Evolutionary conservation across 2,797 vertebrate species (phyloP).

Genomic region (Artibeus lituratus): DNA sequence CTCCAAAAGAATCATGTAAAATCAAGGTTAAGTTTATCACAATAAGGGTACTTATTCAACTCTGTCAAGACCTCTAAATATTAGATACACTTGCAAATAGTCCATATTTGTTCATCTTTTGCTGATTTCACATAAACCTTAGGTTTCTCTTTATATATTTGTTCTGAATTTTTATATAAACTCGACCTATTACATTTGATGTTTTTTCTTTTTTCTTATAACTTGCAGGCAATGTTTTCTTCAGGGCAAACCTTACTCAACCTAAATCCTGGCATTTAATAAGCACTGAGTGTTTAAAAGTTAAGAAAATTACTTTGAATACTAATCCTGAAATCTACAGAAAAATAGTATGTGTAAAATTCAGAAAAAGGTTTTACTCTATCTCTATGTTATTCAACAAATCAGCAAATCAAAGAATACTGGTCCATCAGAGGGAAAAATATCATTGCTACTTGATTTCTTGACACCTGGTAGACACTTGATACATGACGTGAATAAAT

Average conservation of each 20-base stretch:
- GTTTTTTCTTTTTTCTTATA: constrained; percentile 6
- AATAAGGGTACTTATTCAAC: neutral
- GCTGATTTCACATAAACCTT: neutral
- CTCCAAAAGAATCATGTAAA: neutral
- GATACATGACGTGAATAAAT: neutral
- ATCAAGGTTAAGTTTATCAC: neutral
- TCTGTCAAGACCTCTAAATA: neutral
- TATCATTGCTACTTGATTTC: neutral
- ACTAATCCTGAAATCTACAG: neutral
- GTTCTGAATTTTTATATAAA: neutral
- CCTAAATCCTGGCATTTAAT: neutral
- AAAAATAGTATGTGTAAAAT: neutral
- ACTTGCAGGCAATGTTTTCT: neutral
- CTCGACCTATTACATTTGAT: neutral
- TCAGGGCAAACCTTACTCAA: neutral
- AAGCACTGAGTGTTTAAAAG: neutral
- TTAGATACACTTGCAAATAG: neutral
- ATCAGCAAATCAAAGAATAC: neutral
- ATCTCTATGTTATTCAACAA: neutral
- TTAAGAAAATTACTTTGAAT: constrained; percentile 27
- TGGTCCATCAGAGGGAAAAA: neutral
- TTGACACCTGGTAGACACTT: neutral
- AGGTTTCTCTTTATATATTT: constrained; percentile 5
- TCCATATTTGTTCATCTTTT: constrained; percentile 4
- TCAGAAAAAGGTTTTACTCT: neutral